A percentile compares a stretch with the other conserved stretches of the same genome.
Conservation (phyloP, 2,113 vertebrate species). For the Poeciliopsis retropinna region DNA sequence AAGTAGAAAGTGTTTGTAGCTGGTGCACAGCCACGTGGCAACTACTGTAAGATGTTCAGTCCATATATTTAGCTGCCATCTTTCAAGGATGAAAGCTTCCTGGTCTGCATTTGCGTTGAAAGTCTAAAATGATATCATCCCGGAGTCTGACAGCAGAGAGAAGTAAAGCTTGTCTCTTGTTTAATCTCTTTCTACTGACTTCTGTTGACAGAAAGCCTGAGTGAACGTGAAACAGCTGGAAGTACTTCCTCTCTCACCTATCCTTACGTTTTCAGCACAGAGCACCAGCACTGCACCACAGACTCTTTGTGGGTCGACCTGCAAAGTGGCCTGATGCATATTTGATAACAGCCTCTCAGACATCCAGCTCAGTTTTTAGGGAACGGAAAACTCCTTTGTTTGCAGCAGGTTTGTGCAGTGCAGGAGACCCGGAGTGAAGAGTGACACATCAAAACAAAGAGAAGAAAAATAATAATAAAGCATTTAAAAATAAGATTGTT, state of each 20-base stretch:
- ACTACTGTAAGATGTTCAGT: background rate
- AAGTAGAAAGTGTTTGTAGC: background rate
- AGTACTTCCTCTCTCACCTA: slow-evolving; percentile 3
- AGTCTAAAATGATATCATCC: slow-evolving; percentile 5
- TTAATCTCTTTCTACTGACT: background rate
- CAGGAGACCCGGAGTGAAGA: background rate
- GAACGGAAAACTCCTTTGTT: background rate
- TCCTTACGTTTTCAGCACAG: slow-evolving; percentile 4
- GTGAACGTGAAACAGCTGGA: background rate
- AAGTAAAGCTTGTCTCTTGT: background rate
- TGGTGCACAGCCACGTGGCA: background rate
- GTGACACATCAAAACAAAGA: background rate
- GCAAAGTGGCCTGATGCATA: slow-evolving; percentile 40
- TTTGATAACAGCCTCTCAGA: slow-evolving; percentile 42
- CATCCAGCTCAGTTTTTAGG: slow-evolving; percentile 24
- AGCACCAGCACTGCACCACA: slow-evolving; percentile 1
- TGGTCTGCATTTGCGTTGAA: background rate
- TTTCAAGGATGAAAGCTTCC: background rate
- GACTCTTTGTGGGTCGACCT: slow-evolving; percentile 18
- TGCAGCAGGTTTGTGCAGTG: background rate
- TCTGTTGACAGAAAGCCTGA: background rate
- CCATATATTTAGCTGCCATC: background rate
- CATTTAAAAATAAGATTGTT: background rate
- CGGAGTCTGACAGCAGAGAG: slow-evolving; percentile 9
- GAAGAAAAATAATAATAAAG: background rate